Evolutionary conservation across 1,140 invertebrate genomes (phyloP), one percentile per base, ranked within the genome.

Genomic region (Drosophila kepulauana): DNA sequence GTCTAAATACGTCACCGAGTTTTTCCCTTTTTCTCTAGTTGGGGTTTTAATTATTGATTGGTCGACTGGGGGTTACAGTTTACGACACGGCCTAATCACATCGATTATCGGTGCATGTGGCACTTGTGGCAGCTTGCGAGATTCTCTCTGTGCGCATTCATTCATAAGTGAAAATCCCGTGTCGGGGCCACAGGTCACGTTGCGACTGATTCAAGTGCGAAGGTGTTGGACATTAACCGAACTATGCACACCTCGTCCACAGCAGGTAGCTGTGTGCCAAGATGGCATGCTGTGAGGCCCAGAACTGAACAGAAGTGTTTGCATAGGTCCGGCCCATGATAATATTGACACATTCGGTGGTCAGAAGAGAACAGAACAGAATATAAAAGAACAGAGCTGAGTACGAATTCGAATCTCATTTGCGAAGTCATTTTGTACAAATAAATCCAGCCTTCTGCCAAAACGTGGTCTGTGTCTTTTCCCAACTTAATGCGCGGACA

Each of bases 351-450:
- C 48, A 73, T 75, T 85, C 71, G 81, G 51, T 58, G 75, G 75
- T 63, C 70, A 74, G 65, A 61, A 61, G 52, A 56, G 85, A 90
- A 38, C 35, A 8, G 33, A 33, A 33, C 33, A 7, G 33, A 33
- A 33, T 8, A 33, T 5, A 33, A 33, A 8, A 33, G 33, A 33
- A 8, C 33, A 33, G 33, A 5, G 7, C 5, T 10, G 7, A 38
- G 10, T 38, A 7, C 35, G 35, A 38, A 10, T 8, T 10, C 7
- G 35, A 38, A 91, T 91, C 90, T 91, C 80, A 91, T 91, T 91
- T 91, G 89, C 82, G 81, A 91, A 91, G 89, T 91, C 89, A 91
- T 91, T 91, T 91, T 91, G 82, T 81, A 81, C 71, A 91, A 91
- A 91, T 91, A 91, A 91, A 91, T 91, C 80, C 88, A 89, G 82